These are phyloP conservation scores for Tetrax tetrax DNA, from an alignment of 2,113 vertebrate genomes.

Conservation along the genomic window DNA sequence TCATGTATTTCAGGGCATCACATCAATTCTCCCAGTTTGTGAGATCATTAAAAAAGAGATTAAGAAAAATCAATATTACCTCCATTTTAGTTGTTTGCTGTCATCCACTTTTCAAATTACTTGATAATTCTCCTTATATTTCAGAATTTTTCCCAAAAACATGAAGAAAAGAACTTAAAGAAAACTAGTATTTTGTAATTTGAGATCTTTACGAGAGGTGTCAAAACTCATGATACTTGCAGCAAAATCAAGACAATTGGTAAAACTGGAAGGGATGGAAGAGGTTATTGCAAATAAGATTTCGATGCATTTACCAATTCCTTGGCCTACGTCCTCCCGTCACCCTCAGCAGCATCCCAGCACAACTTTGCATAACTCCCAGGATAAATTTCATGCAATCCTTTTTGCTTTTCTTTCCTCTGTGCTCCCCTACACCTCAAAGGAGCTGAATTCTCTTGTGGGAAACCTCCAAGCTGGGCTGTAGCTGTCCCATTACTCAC, in stretches of 20 bases:
- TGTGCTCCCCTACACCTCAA: accelerated
- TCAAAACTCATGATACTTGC: neutral
- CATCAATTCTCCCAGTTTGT: neutral
- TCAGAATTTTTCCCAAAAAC: neutral
- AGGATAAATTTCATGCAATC: neutral
- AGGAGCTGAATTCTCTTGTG: neutral
- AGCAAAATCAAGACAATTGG: neutral
- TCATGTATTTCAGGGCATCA: neutral
- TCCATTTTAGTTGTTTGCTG: neutral
- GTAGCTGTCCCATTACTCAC: neutral
- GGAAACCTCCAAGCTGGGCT: neutral
- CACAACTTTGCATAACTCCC: neutral
- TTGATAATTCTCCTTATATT: neutral
- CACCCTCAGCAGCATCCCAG: neutral
- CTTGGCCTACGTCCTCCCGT: neutral
- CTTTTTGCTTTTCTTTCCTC: neutral
- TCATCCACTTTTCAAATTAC: neutral
- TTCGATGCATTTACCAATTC: neutral
- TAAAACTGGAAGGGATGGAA: neutral
- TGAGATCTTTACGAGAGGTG: neutral
- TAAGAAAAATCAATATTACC: neutral
- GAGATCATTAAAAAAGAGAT: neutral
- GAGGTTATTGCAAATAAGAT: neutral
- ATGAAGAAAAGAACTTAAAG: neutral
- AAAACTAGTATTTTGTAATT: neutral